Percentiles rank a stretch among this genome's conserved stretches.
These are phyloP conservation scores for Eueides isabella DNA, from an alignment of 1,140 invertebrate species.

Conservation along the genomic window DNA sequence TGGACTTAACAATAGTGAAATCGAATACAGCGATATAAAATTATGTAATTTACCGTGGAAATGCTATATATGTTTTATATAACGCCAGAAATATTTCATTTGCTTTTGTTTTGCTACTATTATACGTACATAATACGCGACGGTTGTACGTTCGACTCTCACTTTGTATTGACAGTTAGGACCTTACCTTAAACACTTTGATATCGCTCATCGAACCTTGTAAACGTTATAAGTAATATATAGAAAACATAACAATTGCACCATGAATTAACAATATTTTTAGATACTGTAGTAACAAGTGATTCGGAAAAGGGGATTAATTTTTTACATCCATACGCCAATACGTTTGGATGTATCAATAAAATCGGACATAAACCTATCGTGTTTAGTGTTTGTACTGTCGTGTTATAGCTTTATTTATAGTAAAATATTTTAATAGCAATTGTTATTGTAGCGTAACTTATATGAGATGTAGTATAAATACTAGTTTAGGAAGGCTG, in stretches of 20 bases:
- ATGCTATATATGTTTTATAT: no score
- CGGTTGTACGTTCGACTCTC: no score
- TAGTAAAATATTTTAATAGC: background rate
- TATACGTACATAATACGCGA: no score
- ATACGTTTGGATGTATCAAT: constrained; percentile 15
- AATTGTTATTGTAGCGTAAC: background rate
- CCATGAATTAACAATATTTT: constrained; percentile 12
- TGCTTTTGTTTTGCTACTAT: no score
- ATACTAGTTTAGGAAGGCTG: background rate
- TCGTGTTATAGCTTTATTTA: constrained; percentile 6
- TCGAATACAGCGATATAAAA: no score
- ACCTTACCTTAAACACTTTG: no score
- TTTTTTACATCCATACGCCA: constrained; percentile 8
- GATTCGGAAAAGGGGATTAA: background rate
- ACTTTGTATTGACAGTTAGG: no score
- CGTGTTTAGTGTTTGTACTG: constrained; percentile 20
- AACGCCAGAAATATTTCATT: no score
- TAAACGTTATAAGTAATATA: no score
- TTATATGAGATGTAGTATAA: background rate
- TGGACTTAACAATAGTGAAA: no score
- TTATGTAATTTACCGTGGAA: no score
- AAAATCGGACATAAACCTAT: constrained; percentile 21
- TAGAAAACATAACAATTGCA: background rate
- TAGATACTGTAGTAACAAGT: background rate
- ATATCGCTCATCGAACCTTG: no score